These are phyloP conservation scores for Enteromius unitaeniatus DNA, from an alignment of 2,797 vertebrate genomes.

Conservation along the genomic window DNA sequence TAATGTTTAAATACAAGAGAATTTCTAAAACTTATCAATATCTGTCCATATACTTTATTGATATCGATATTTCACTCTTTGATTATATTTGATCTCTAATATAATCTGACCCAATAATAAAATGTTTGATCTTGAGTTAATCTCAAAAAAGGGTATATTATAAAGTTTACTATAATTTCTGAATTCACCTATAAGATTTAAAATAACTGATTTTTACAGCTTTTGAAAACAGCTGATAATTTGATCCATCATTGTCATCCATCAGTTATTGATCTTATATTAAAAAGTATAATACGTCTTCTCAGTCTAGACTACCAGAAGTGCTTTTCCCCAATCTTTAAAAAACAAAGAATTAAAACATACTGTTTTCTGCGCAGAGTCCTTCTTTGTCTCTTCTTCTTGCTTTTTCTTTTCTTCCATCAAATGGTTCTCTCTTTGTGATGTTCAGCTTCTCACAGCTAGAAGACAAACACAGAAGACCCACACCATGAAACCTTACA, in stretches of 20 bases:
- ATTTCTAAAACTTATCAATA: neutral
- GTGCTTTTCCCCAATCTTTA: neutral
- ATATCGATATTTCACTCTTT: neutral
- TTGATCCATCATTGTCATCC: neutral
- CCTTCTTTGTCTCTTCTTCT: conserved; percentile 93
- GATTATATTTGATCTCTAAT: neutral
- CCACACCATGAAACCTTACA: neutral
- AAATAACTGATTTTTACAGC: neutral
- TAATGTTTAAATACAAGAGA: neutral
- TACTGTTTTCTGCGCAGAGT: conserved; percentile 51
- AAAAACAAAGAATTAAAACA: neutral
- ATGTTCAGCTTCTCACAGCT: conserved; percentile 87
- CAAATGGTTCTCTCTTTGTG: conserved; percentile 93
- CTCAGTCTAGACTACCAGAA: neutral
- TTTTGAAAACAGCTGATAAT: neutral
- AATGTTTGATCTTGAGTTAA: neutral
- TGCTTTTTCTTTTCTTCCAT: conserved; percentile 96
- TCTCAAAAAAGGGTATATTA: neutral
- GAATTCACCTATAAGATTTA: neutral
- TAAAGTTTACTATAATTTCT: neutral
- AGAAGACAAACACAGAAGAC: conserved; percentile 38
- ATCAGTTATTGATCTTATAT: neutral
- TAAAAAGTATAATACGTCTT: neutral
- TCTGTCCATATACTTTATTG: neutral
- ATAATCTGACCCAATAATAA: neutral